Base-by-base conservation (phyloP, 2,888 invertebrate species). In the Ethmia dodecea region DNA sequence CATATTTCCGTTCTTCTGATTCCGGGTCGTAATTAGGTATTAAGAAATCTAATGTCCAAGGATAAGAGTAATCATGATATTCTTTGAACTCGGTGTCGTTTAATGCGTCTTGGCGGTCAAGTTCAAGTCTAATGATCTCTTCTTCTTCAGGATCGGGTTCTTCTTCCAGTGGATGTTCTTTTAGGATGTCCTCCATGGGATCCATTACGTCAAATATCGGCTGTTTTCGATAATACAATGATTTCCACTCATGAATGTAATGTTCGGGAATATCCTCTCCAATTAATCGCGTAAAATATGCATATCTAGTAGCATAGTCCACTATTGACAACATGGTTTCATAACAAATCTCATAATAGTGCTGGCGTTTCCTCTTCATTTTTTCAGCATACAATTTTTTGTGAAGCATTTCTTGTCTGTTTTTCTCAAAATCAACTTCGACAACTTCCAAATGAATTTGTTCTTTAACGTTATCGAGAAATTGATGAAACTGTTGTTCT, bases 211-310 rank as follows among this genome's bases (percentile, higher is more conserved):
- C 87, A 51, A 88, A 86, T 38, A 91, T 84, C 3, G 89, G 81
- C 50, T 89, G 83, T 22, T 77, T 73, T 46, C 81, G 87, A 28
- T 81, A 67, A 54, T 89, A 91, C 28, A 90, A 63, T 12, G 66
- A 67, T 54, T 87, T 88, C 88, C 90, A 90, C 49, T 89, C 86
- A 31, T 81, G 76, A 53, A 86, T 78, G 40, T 87, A 75, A 40
- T 78, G 68, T 28, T 68, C 52, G 0, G 89, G 86, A 20, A 90
- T 77, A 6, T 77, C 70, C 27, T 66, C 71, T n/a, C 56, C 75
- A 25, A 81, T 61, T 6, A 75, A 42, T 35, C 61, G 60, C 45
- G 73, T 81, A 49, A 79, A 89, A 43, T 89, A 88, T 2, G 71
- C 80, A 42, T 77, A 73, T 55, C 81, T 87, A 1, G 88, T 60